Evolutionary conservation across 1,140 invertebrate genomes (phyloP).

Genomic region (Drosophila kohkoa): DNA sequence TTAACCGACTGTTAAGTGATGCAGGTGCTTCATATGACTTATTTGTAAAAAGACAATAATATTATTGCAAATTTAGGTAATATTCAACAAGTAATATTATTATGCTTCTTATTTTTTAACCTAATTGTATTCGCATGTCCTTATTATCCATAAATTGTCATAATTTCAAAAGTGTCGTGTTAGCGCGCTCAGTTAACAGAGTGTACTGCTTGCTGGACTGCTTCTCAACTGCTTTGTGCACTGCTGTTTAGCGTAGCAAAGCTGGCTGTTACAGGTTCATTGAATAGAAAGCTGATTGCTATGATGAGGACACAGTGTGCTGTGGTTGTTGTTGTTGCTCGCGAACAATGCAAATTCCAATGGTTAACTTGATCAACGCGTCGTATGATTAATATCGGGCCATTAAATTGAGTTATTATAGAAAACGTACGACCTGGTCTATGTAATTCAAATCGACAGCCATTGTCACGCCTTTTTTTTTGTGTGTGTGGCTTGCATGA

Average conservation of each 20-base stretch:
- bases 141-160: neutral
- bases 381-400: constrained; percentile 46
- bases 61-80: no score
- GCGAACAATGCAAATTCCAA: constrained; percentile 11
- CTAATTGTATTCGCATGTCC: neutral
- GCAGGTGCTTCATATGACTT: no score
- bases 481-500: constrained; percentile 31
- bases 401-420: constrained; percentile 52
- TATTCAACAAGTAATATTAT: no score
- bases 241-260: neutral
- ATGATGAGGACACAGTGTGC: constrained; percentile 2
- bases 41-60: no score
- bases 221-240: neutral
- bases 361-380: constrained; percentile 27
- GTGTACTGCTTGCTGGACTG: constrained; percentile 13
- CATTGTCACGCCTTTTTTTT: constrained; percentile 45
- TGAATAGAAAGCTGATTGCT: constrained; percentile 15
- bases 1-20: constrained; percentile 2
- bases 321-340: neutral
- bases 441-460: constrained; percentile 34
- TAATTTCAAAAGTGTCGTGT: neutral
- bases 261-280: constrained; percentile 7
- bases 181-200: neutral
- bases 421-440: constrained; percentile 15
- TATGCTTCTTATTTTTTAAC: neutral